A percentile compares a stretch with the other conserved stretches of the same genome.
Evolutionary conservation across 2,797 vertebrate species (phyloP).

Genomic region (Pelodytes ibericus): DNA sequence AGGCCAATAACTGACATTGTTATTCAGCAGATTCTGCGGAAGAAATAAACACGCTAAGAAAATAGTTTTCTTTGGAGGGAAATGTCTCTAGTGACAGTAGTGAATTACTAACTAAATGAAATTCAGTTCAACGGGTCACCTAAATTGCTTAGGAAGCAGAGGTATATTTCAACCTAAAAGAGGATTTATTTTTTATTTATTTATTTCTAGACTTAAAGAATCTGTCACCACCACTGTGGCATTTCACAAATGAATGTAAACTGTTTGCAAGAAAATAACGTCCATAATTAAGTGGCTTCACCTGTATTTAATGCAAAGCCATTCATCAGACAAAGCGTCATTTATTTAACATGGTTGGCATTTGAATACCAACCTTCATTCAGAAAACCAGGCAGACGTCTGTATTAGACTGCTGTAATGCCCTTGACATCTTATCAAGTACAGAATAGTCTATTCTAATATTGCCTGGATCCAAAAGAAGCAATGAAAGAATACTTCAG

Average conservation of each 20-base stretch:
- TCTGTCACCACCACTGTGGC: neutral
- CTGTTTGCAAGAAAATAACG: constrained; percentile 15
- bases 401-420: constrained; percentile 27
- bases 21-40: constrained; percentile 63
- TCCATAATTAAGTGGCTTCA: neutral
- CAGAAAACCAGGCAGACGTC: constrained; percentile 28
- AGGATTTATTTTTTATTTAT: constrained; percentile 12
- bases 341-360: constrained; percentile 44
- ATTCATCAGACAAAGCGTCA: constrained; percentile 19
- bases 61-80: constrained; percentile 66
- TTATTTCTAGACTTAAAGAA: constrained; percentile 25
- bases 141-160: constrained; percentile 61
- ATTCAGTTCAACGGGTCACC: constrained; percentile 62
- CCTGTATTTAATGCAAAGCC: constrained; percentile 15
- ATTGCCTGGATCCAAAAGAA: constrained; percentile 33
- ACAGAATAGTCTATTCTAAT: constrained; percentile 51
- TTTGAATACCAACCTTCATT: constrained; percentile 41
- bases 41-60: constrained; percentile 67
- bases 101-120: constrained; percentile 67
- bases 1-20: constrained; percentile 68
- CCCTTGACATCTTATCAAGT: constrained; percentile 54
- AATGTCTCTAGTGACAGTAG: constrained; percentile 64
- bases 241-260: constrained; percentile 59
- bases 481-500: constrained; percentile 38
- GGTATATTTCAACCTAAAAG: constrained; percentile 51